Evolutionary conservation across 2,888 invertebrate species (phyloP), one percentile per base, ranked within the genome.

Genomic region (Congeria kusceri): DNA sequence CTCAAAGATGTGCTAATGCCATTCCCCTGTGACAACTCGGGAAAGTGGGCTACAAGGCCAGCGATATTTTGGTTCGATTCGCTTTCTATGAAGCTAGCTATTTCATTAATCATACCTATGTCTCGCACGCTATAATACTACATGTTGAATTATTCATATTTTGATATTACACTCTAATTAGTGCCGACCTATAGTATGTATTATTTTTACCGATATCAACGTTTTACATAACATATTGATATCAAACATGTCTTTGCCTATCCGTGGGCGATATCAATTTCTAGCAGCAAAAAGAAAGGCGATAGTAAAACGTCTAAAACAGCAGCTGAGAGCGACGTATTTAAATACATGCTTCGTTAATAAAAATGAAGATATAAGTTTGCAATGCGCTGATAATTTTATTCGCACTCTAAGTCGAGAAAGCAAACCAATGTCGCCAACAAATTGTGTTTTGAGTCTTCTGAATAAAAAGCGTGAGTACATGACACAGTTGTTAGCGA

Each of bases 41-140:
- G 29, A 53, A 65, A 65, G 7, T 65, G 65, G 18, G 13, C 15
- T 13, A 65, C 23, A 13, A 53, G 27, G 2, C n/a, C 29, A 11
- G 23, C 4, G 49, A 29, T 49, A 27, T 29, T 53, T 27, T 20
- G 15, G 57, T 44, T 57, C 27, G 44, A 57, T 13, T 58, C n/a
- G 57, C 39, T 18, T n/a, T 11, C 3, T 18, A 13, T 0, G 58
- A 67, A 67, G 9, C 23, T 29, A 11, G 18, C 4, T 15, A 67
- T 39, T 25, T 67, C 67, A 32, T 56, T 44, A 13, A 67, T 67
- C 25, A n/a, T 32, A 58, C 67, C 67, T n/a, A 67, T 67, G 28
- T 67, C 67, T 20, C 67, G 67, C n/a, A 67, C 67, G 46, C 53
- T 44, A 58, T 67, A 67, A 44, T 67, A 57, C 13, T 57, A 46